These are phyloP conservation scores for Anolis carolinensis DNA, from an alignment of 2,113 vertebrate species.

Conservation along the genomic window DNA sequence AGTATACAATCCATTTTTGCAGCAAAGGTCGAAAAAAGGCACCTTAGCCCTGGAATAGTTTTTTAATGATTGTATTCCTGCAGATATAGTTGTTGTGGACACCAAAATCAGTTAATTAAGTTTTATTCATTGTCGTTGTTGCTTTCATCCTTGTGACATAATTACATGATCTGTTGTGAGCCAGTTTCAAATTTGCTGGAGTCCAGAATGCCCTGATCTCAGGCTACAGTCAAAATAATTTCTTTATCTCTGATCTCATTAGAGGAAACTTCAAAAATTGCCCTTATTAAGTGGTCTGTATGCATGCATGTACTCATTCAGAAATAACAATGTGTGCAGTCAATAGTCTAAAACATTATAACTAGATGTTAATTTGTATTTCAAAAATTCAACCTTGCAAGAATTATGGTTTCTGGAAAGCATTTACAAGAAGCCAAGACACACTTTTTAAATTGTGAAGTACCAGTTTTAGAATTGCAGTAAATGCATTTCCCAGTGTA, in stretches of 20 bases:
- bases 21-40: background rate
- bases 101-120: conserved; percentile 5
- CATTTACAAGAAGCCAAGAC: background rate
- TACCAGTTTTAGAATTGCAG: background rate
- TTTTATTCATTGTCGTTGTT: conserved; percentile 32
- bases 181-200: conserved; percentile 23
- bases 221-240: conserved; percentile 20
- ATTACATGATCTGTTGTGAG: conserved; percentile 47
- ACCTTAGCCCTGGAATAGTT: conserved; percentile 4
- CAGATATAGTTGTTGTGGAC: conserved; percentile 36
- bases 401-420: background rate
- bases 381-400: background rate
- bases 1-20: background rate
- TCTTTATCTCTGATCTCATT: conserved; percentile 21
- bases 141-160: conserved; percentile 31
- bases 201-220: background rate
- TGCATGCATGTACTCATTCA: background rate
- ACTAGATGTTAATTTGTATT: background rate
- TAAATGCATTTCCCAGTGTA: background rate
- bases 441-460: background rate
- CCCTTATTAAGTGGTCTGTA: background rate
- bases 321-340: background rate
- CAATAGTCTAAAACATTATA: background rate
- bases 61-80: background rate
- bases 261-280: conserved; percentile 17